phyloP scores from a whole-genome alignment of 2,113 vertebrate species.

The Phycodurus eques region DNA sequence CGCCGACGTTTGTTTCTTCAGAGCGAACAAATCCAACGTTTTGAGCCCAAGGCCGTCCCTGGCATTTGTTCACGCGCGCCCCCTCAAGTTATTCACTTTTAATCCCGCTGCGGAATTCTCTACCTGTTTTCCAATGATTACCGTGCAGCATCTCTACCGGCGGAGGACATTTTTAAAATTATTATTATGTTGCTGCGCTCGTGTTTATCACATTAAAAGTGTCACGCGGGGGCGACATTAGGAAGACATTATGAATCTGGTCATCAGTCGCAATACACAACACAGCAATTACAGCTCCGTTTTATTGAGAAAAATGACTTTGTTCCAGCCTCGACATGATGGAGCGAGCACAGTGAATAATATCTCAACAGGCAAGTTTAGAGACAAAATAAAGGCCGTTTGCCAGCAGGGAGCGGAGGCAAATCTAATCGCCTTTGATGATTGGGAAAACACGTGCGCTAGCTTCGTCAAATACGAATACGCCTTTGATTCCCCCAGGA shows the following conservation, averaged over 20 bases:
- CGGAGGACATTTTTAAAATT: not conserved
- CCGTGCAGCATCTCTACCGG: not conserved
- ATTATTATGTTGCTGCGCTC: not conserved
- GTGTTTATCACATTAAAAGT: not conserved
- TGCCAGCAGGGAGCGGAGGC: not conserved
- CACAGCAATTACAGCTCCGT: not conserved
- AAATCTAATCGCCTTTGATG: not conserved
- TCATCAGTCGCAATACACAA: not conserved
- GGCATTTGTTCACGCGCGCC: not conserved
- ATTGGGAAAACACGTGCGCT: not conserved
- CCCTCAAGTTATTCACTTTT: not conserved
- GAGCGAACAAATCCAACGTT: not conserved
- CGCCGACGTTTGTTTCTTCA: not conserved
- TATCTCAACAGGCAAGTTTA: not conserved
- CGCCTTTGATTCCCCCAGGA: too few relatives aligned
- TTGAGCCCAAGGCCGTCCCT: not conserved
- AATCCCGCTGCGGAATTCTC: conserved; percentile 3
- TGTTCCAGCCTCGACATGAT: not conserved
- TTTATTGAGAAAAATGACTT: not conserved
- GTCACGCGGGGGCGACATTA: not conserved
- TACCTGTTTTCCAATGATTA: not conserved
- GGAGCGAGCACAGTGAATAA: not conserved
- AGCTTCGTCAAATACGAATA: too few relatives aligned
- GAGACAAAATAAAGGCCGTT: not conserved
- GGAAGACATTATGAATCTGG: not conserved